Base-by-base conservation (phyloP, 2,888 invertebrate genomes). In the Drosophila eohydei region DNA sequence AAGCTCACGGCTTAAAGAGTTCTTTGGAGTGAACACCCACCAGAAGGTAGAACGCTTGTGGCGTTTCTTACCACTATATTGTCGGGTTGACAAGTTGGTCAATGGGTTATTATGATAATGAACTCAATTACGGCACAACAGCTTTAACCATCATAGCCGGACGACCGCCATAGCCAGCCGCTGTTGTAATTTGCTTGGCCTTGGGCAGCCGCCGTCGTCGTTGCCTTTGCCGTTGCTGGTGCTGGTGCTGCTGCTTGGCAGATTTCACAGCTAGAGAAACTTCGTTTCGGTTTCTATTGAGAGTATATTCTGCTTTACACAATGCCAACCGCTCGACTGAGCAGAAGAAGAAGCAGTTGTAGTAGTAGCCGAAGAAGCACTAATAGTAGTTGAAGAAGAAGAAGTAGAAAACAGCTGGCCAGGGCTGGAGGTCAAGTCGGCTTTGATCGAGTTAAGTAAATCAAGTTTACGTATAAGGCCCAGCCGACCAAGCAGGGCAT, bases 61-160 rank as follows among this genome's bases (percentile, higher is more conserved):
- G 59, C 57, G 55, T 46, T 70, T 46, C 46, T 81, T 78, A 66
- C 74, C 78, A 65, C 79, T 74, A 70, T 81, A 70, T 81, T 78
- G 80, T 71, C 58, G 56, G 50, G 80, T 80, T 80, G 73, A 80
- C 77, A 88, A 85, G 80, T 86, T 87, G 85, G 85, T 86, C 86
- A 86, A 86, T 86, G 89, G 86, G 89, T 90, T 87, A 86, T 86
- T 86, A 86, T 90, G 90, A 90, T 90, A 86, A 90, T 90, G 90
- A 86, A 86, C 90, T 90, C 87, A 83, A 88, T 88, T 89, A 85
- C 71, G 72, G 86, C 79, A 64, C 62, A 71, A 67, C 62, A 76
- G 63, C 66, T 69, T 50, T 50, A 65, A 59, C 56, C 60, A 68
- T 44, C 60, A 68, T 48, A 76, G 80, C 77, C 60, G 76, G 56